Base-by-base conservation (phyloP, 1,140 invertebrate genomes). In the Leptinotarsa texana region DNA sequence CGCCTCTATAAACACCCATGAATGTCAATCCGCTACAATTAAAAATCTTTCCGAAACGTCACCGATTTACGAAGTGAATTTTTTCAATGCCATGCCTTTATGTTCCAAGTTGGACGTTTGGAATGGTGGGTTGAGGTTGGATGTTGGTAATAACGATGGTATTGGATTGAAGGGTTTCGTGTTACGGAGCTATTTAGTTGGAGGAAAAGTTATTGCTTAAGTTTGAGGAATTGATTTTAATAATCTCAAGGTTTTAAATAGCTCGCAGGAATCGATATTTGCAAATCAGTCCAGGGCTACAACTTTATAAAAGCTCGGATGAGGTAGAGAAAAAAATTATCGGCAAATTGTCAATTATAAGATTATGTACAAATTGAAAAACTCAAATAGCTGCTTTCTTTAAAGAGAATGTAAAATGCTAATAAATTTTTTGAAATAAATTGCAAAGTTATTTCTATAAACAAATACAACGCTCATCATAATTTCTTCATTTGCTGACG, bases 171-270 rank as follows among this genome's bases (percentile, higher is more conserved):
- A 6, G 51, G 51, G 51, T 57, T 57, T 57, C 51, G 51, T 57
- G 51, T 57, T 57, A 57, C 51, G 17, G n/a, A 18, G 51, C 51
- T 57, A 57, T 57, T 57, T 57, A 57, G n/a, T 2, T 15, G 15
- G 13, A 18, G 51, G n/a, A 57, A 57, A 57, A 57, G 15, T 57
- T 57, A 18, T n/a, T 57, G 51, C 51, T 57, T n/a, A 13, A 57
- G 51, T 57, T 57, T 57, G 51, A 57, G 51, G 51, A 57, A 57
- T n/a, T 57, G 51, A 57, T 57, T 57, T 57, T 57, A 17, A 57
- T 18, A 17, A 17, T n/a, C 51, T 42, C 51, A 4, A 57, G 3
- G 51, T 57, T 57, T 18, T 15, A 18, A 57, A 57, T 57, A 15
- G n/a, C 15, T 18, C 13, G 51, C 6, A 5, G n/a, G 51, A 57